Base-by-base conservation (phyloP, 2,888 invertebrate genomes). In the Crematogaster levior region DNA sequence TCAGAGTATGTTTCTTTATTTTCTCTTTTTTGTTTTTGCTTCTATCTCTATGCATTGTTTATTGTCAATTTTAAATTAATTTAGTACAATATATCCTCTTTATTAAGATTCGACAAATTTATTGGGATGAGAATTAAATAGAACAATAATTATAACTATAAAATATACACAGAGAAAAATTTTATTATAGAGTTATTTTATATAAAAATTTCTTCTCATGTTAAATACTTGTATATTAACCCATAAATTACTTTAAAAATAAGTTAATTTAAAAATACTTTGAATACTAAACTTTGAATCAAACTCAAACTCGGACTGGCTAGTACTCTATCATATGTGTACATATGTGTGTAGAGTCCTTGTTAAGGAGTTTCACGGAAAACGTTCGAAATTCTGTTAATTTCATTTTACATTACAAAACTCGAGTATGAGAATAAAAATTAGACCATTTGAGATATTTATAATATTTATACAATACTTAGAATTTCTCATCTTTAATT, bases 291-390 rank as follows among this genome's bases (percentile, higher is more conserved):
- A 83, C 83, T 85, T 85, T 73, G 89, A 89, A 91, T 87, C 91
- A 92, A 91, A 91, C 91, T 90, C 91, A 87, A 90, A 88, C 92
- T 92, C 92, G 92, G 91, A 89, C 85, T 89, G 91, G 92, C 91
- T 88, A 90, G 91, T 92, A 92, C 90, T 86, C 72, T 87, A 87
- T 73, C 27, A 63, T 83, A 75, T 56, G 68, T 84, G 58, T 82
- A 40, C 48, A 51, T 85, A 81, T 83, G 79, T 84, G 73, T 82
- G 83, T 82, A 43, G 48, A 82, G 53, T 86, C 84, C 74, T 84
- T 53, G 73, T 79, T 63, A 68, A 84, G 81, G 84, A 85, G 88
- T 89, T 89, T 83, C 88, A 53, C 65, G 43, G 90, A 91, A 84
- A 90, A 90, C 88, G 87, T 89, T 90, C 88, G 74, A 68, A 12